Percentiles rank a stretch among this genome's conserved stretches.
These are phyloP conservation scores for Ostrea edulis DNA, from an alignment of 1,140 invertebrate species.

Conservation along the genomic window DNA sequence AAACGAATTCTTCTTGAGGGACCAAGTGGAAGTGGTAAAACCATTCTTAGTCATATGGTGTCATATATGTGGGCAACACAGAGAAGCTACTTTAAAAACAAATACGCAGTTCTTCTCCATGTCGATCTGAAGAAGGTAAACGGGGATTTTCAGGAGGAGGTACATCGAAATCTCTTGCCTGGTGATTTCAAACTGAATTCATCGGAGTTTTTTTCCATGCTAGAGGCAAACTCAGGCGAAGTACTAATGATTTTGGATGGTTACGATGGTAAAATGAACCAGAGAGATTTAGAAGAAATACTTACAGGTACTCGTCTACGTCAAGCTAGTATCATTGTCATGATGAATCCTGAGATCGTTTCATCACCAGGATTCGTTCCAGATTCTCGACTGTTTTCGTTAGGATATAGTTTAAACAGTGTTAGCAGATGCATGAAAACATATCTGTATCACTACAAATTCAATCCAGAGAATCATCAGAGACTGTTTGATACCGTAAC, in stretches of 20 bases:
- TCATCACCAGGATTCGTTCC: constrained; percentile 52
- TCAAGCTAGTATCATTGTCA: constrained; percentile 60
- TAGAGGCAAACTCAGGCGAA: constrained; percentile 64
- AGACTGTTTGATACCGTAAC: constrained; percentile 58
- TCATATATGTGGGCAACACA: constrained; percentile 68
- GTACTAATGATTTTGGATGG: constrained; percentile 68
- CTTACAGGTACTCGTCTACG: constrained; percentile 59
- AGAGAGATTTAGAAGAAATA: constrained; percentile 58
- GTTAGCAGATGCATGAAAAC: constrained; percentile 63
- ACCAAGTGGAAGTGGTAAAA: constrained; percentile 69
- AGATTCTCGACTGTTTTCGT: constrained; percentile 66
- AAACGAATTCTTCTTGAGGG: constrained; percentile 68
- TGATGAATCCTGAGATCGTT: constrained; percentile 59
- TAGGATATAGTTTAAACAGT: constrained; percentile 62
- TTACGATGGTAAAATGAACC: constrained; percentile 58
- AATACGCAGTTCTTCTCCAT: constrained; percentile 63
- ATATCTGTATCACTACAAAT: constrained; percentile 60
- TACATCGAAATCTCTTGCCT: constrained; percentile 59
- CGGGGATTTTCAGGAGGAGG: constrained; percentile 56
- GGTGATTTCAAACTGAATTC: constrained; percentile 60
- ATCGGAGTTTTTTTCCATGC: constrained; percentile 65
- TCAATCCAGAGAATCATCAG: constrained; percentile 64
- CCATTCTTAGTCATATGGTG: constrained; percentile 65
- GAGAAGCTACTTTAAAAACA: constrained; percentile 61
- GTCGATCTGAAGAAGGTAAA: constrained; percentile 60